A percentile compares a stretch with the other conserved stretches of the same genome.
Evolutionary conservation across 2,797 vertebrate genomes (phyloP).

Genomic region (Manis pentadactyla): DNA sequence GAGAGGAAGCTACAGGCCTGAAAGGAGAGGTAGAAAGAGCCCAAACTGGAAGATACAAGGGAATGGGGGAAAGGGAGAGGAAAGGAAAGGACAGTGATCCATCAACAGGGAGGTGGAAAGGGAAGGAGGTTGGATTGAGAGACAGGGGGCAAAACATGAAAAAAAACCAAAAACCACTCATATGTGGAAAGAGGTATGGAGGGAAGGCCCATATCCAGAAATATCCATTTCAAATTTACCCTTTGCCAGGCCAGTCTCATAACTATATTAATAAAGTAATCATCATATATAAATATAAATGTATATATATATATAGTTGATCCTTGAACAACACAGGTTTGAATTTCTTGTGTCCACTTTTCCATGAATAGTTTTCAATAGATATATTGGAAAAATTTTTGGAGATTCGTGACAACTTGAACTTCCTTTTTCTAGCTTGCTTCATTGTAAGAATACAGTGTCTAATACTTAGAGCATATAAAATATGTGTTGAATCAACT

Average conservation of each 20-base stretch:
- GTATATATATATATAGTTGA: no score
- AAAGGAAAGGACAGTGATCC: not conserved
- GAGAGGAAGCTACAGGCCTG: not conserved
- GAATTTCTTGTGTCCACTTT: no score
- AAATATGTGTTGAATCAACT: no score
- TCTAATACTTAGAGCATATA: no score
- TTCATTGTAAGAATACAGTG: no score
- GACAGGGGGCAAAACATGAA: not conserved
- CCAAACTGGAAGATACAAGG: not conserved
- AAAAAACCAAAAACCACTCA: not conserved
- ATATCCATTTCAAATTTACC: not conserved
- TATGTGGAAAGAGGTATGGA: not conserved
- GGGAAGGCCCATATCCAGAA: not conserved
- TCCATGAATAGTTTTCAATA: no score
- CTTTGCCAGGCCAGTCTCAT: not conserved
- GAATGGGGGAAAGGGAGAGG: not conserved
- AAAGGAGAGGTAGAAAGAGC: not conserved
- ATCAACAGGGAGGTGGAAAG: not conserved
- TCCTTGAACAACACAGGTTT: no score
- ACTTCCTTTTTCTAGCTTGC: no score
- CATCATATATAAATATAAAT: no score
- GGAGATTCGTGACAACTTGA: no score
- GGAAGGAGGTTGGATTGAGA: not conserved
- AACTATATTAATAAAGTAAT: not conserved
- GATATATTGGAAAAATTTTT: no score